phyloP scores from a whole-genome alignment of 2,888 invertebrate species.

The Cataglyphis rosenhaueri region DNA sequence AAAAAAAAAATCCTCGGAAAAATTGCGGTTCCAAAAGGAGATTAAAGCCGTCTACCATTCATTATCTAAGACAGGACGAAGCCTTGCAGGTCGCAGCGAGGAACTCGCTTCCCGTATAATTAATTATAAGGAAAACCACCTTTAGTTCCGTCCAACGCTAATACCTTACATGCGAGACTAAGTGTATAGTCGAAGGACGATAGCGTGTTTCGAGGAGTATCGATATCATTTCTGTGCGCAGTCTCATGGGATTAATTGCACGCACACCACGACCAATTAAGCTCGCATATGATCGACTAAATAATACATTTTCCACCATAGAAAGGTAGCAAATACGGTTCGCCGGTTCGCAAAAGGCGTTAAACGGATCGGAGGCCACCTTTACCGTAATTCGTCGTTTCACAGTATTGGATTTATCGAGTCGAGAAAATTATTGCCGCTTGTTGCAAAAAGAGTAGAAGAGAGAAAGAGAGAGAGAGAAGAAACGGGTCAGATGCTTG shows the following conservation, averaged over 20 bases:
- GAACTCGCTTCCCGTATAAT: conserved; percentile 65
- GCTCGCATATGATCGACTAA: conserved; percentile 41
- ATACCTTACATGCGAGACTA: conserved; percentile 48
- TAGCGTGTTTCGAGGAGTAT: conserved; percentile 38
- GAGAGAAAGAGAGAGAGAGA: neutral
- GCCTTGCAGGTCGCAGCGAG: conserved; percentile 42
- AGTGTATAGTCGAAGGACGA: conserved; percentile 30
- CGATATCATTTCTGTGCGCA: conserved; percentile 29
- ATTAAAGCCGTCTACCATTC: conserved; percentile 52
- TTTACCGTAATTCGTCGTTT: conserved; percentile 50
- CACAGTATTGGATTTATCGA: conserved; percentile 64
- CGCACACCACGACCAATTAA: conserved; percentile 38
- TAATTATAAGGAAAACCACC: conserved; percentile 67
- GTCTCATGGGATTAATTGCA: conserved; percentile 44
- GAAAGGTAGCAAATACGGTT: conserved; percentile 34
- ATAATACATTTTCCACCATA: conserved; percentile 35
- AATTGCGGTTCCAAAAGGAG: conserved; percentile 52
- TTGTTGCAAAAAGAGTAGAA: conserved; percentile 20
- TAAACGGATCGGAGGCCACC: conserved; percentile 45
- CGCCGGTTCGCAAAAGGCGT: conserved; percentile 32
- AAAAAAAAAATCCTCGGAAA: conserved; percentile 44
- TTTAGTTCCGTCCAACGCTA: conserved; percentile 44
- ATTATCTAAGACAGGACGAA: conserved; percentile 53
- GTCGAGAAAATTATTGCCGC: conserved; percentile 67
- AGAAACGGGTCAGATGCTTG: conserved; percentile 57